Conservation (phyloP, 2,113 vertebrate genomes). For the Oncorhynchus clarkii region DNA sequence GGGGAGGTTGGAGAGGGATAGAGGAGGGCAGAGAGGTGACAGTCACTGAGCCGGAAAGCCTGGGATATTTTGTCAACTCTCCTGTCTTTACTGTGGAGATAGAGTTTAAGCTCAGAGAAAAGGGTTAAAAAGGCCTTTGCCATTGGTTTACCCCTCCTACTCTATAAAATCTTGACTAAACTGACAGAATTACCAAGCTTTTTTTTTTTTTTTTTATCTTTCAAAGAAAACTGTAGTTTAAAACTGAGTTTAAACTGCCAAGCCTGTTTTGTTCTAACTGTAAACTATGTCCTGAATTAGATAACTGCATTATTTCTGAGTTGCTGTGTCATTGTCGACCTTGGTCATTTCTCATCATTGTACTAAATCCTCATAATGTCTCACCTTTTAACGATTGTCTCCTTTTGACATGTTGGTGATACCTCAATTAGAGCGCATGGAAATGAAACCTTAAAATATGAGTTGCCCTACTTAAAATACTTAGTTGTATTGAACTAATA, state of each 20-base stretch:
- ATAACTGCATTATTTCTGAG: background rate
- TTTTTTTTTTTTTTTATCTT: background rate
- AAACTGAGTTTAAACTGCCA: background rate
- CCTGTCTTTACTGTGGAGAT: background rate
- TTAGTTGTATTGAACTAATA: too few species aligned
- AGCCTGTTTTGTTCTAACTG: background rate
- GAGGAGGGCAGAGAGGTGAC: background rate
- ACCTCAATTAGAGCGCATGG: background rate
- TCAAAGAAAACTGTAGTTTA: background rate
- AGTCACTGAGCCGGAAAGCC: constrained; percentile 14
- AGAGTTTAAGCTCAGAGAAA: too few species aligned
- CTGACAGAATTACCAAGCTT: background rate
- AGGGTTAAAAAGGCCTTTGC: background rate
- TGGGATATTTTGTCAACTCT: constrained; percentile 17
- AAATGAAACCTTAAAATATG: background rate
- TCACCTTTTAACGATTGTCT: background rate
- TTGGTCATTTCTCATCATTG: background rate
- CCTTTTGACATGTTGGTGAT: background rate
- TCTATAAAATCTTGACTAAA: background rate
- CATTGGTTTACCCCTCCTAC: background rate
- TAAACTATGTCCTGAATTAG: too few species aligned
- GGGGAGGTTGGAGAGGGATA: constrained; percentile 2
- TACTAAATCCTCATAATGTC: background rate
- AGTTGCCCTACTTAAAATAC: too few species aligned
- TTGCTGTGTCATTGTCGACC: background rate